Evolutionary conservation across 1,140 invertebrate species (phyloP).

Genomic region (Halotydeus destructor): DNA sequence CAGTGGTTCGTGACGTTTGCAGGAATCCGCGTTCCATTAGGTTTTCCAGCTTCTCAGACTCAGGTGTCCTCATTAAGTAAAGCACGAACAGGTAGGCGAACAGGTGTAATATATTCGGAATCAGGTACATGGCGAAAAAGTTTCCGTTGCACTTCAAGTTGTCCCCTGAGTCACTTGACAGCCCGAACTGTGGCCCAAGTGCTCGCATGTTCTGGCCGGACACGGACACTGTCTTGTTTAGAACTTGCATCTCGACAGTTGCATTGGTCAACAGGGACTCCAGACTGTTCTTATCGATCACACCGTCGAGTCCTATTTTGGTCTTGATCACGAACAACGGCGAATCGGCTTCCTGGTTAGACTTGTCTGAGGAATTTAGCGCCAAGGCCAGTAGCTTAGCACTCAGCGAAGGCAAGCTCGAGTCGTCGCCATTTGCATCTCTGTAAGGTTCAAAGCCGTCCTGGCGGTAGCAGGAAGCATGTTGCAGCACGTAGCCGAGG

Average conservation of each 20-base stretch:
- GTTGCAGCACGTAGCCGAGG: constrained; percentile 15
- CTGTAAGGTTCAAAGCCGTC: constrained; percentile 10
- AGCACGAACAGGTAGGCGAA: constrained; percentile 11
- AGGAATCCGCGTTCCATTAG: constrained; percentile 14
- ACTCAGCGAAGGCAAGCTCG: no score
- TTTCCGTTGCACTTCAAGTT: constrained; percentile 5
- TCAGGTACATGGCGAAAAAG: constrained; percentile 8
- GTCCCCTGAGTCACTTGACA: no score
- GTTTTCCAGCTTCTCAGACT: constrained; percentile 14
- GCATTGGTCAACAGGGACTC: no score
- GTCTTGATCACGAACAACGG: no score
- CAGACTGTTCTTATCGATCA: no score
- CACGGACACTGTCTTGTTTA: not conserved
- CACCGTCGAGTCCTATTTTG: no score
- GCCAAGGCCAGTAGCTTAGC: no score
- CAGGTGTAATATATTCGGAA: constrained; percentile 15
- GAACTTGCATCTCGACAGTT: not conserved
- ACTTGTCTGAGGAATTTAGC: no score
- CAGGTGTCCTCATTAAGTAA: constrained; percentile 11
- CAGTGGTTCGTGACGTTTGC: constrained; percentile 2
- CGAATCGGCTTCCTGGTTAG: no score
- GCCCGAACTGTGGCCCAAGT: no score
- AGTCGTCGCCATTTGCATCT: not conserved
- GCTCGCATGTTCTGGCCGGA: no score
- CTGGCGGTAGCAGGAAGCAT: constrained; percentile 14